phyloP scores from a whole-genome alignment of 2,113 vertebrate species.

The Megaptera novaeangliae region DNA sequence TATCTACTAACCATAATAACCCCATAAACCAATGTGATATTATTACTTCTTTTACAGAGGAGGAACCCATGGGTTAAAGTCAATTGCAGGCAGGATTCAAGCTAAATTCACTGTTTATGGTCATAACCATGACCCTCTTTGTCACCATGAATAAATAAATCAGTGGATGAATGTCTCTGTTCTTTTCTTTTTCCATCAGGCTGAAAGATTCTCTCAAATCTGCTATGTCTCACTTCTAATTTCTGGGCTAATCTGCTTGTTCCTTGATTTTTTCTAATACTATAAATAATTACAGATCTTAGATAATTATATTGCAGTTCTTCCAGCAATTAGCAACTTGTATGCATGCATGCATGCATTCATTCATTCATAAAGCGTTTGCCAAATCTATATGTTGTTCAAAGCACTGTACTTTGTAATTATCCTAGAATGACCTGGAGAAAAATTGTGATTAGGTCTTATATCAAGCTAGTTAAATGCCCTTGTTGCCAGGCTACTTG shows the following conservation, averaged over 20 bases:
- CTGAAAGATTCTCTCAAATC: neutral
- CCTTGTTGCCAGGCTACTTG: neutral
- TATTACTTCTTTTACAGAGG: neutral
- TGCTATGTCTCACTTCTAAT: neutral
- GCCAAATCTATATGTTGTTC: neutral
- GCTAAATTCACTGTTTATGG: neutral
- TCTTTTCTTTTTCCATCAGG: neutral
- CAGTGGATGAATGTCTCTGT: too few species aligned
- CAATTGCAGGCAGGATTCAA: neutral
- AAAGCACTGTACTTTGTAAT: neutral
- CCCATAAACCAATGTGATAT: neutral
- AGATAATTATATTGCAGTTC: neutral
- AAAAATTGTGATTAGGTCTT: neutral
- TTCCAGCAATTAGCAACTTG: neutral
- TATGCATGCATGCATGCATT: neutral
- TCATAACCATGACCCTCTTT: neutral
- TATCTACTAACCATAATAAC: neutral
- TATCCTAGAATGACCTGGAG: neutral
- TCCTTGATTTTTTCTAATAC: neutral
- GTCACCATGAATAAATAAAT: neutral
- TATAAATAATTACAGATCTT: neutral
- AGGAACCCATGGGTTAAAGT: neutral
- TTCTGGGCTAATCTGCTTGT: neutral
- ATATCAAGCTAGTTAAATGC: neutral
- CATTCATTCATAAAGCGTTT: neutral